A percentile compares a stretch with the other conserved stretches of the same genome.
These are phyloP conservation scores for Anolis sagrei DNA, from an alignment of 2,113 vertebrate species.

Conservation along the genomic window DNA sequence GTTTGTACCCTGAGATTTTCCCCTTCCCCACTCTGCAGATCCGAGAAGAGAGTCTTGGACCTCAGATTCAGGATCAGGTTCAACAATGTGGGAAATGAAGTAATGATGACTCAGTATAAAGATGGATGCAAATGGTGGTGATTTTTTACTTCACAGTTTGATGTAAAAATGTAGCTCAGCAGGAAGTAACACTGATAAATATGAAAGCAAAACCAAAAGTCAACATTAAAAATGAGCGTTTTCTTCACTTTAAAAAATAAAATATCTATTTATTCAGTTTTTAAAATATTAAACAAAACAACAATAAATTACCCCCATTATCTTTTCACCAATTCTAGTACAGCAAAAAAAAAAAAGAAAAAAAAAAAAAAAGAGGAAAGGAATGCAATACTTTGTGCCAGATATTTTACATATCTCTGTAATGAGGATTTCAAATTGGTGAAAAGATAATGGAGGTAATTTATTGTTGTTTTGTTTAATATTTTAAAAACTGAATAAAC, in stretches of 20 bases:
- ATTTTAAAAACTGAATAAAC: background rate
- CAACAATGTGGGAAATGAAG: no score
- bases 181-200: background rate
- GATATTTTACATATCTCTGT: no score
- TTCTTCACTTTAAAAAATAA: background rate
- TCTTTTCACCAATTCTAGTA: background rate
- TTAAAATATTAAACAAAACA: background rate
- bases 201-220: constrained; percentile 20
- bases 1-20: no score
- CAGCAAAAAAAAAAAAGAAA: no score
- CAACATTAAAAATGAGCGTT: background rate
- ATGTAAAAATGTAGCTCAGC: background rate
- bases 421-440: no score
- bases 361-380: no score
- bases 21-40: no score
- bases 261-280: background rate
- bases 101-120: background rate
- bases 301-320: no score
- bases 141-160: background rate
- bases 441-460: no score
- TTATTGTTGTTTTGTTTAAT: background rate
- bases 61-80: no score
- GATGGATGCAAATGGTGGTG: background rate
- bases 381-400: no score
- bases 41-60: no score